Evolutionary conservation across 1,140 invertebrate species (phyloP), one percentile per base, ranked within the genome.

Genomic region (Scylla paramamosain): DNA sequence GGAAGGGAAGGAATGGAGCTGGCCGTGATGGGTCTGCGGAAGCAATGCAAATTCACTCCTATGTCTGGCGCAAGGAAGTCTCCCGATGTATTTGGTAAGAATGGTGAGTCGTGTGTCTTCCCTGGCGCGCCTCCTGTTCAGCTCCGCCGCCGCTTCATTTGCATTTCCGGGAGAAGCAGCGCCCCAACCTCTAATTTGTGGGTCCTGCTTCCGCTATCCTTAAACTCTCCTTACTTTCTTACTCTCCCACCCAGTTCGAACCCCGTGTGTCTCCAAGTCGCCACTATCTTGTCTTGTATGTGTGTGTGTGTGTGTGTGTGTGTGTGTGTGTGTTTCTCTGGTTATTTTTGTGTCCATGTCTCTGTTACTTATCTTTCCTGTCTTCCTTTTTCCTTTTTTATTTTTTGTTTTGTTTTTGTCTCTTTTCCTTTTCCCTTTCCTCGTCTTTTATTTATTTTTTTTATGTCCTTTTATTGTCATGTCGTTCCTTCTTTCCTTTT

Each of bases 11-110:
- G 52, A 77, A 77, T 77, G 52, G 52, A 14, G 12, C 67, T 77
- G 67, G 25, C 67, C 6, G 67, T 77, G 67, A 77, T n/a, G n/a
- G 16, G 67, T 77, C 67, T 77, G 12, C 87, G 31, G 31, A 39
- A 89, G 25, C 28, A 0, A 89, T 88, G 25, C 87, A 88, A 48
- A 88, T 88, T 88, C 46, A 88, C 87, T 45, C 32, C 31, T 48
- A 88, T 31, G 25, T 25, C 32, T 39, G 28, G 87, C 39, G 46
- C 87, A 29, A 39, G 31, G n/a, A 89, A 46, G 87, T 89, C 46
- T 14, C 10, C 6, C 45, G 67, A 77, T 77, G 25, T 7, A 77
- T 77, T 77, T 25, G 67, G 67, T 77, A 25, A 77, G 67, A 77
- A 77, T n/a, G 67, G 67, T n/a, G 20, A 7, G n/a, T 7, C 67